These are phyloP conservation scores for Camponotus pennsylvanicus DNA, from an alignment of 1,140 invertebrate genomes.

Conservation along the genomic window DNA sequence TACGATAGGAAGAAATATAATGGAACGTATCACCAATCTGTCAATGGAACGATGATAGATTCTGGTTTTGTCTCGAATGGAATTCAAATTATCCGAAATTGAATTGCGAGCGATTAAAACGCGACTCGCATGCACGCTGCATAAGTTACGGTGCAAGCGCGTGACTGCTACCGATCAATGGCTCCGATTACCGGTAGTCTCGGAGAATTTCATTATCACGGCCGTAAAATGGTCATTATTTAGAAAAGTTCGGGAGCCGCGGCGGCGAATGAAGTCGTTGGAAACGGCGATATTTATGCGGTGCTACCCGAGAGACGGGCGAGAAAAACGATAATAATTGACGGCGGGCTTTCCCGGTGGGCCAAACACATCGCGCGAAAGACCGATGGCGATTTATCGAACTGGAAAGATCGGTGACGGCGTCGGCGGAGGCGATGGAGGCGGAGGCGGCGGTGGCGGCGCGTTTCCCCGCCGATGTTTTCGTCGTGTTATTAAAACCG, in stretches of 20 bases:
- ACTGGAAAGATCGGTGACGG: conserved; percentile 36
- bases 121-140: conserved; percentile 5
- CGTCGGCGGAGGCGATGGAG: background rate
- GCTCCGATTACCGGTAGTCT: conserved; percentile 83
- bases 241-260: conserved; percentile 72
- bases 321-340: conserved; percentile 70
- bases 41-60: background rate
- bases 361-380: conserved; percentile 23
- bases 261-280: conserved; percentile 53
- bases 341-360: conserved; percentile 66
- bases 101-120: conserved; percentile 18
- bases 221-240: conserved; percentile 81
- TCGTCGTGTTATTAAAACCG: conserved; percentile 61
- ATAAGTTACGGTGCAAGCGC: conserved; percentile 68
- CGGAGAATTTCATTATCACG: conserved; percentile 83
- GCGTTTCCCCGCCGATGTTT: conserved; percentile 39
- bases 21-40: background rate
- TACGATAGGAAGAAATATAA: background rate
- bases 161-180: conserved; percentile 80
- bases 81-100: conserved; percentile 75
- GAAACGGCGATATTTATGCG: conserved; percentile 58
- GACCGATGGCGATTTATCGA: conserved; percentile 62
- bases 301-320: conserved; percentile 40
- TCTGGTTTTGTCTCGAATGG: conserved; percentile 35
- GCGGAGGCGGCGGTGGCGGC: background rate